Conservation (phyloP, 2,888 invertebrate genomes). For the Petrolisthes manimaculis region DNA sequence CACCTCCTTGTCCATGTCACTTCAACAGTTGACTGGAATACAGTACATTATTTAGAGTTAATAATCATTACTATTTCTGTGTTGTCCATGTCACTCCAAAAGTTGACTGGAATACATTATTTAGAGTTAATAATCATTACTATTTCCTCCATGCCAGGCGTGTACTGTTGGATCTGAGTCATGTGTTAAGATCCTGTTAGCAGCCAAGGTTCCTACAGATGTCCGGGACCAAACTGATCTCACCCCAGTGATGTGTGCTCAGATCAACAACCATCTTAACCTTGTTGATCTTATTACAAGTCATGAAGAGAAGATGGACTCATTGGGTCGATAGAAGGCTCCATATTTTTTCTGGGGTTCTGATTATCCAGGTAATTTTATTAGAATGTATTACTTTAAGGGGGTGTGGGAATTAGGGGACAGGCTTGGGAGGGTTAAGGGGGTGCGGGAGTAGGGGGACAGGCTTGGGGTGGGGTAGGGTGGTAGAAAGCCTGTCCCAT, state of each 20-base stretch:
- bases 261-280: conserved; percentile 47
- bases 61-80: not conserved
- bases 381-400: not conserved
- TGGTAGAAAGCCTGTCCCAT: too few species aligned
- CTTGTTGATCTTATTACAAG: conserved; percentile 26
- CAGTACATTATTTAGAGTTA: too few species aligned
- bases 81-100: not conserved
- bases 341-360: not conserved
- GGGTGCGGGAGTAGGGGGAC: too few species aligned
- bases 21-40: too few species aligned
- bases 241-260: conserved; percentile 71
- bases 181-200: conserved; percentile 72
- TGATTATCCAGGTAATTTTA: not conserved
- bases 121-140: too few species aligned
- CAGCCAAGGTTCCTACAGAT: conserved; percentile 71
- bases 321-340: not conserved
- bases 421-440: too few species aligned
- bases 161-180: conserved; percentile 57
- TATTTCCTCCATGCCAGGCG: conserved; percentile 42
- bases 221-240: conserved; percentile 74
- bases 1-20: not conserved
- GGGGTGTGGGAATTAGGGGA: too few species aligned
- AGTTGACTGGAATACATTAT: too few species aligned
- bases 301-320: not conserved
- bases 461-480: too few species aligned